Base-by-base conservation (phyloP, 2,888 invertebrate species). In the Uropetala carovei region DNA sequence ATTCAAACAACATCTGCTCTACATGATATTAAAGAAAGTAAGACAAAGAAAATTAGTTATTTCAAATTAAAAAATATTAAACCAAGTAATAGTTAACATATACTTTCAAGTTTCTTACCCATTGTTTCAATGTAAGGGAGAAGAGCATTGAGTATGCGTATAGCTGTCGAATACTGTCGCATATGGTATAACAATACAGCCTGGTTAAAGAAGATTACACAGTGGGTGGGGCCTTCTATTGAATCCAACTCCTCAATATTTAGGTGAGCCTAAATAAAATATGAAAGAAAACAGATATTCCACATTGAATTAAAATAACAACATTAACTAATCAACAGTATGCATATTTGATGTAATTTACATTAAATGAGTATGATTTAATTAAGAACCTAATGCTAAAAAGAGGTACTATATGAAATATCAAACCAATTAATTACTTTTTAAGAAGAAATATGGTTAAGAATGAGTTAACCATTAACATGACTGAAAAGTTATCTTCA, bases 171-270 rank as follows among this genome's bases (percentile, higher is more conserved):
- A 94, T 97, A 98, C 94, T 98, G 97, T 92, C 96, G 96, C 11
- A 97, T 96, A 94, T 98, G 98, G 94, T 97, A 98, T 11, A 97
- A 95, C 68, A 98, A 94, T 5, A 98, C 96, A 13, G 98, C 98
- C 94, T 98, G 97, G 94, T 98, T 98, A 95, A 97, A 98, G 93
- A 97, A 96, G 92, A 97, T 95, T 64, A 96, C 96, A 94, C 97
- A 97, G 94, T 96, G 96, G 93, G 97, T 97, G 8, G 97, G 96
- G 94, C 97, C 97, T 93, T 97, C 97, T 68, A 96, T 94, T 92
- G 95, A 95, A 92, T 96, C 96, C 58, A 95, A 93, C 43, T 95
- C 94, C 81, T 95, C 95, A 16, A 95, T 94, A 92, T 95, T 95
- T 13, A 95, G 94, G 93, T 95, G 94, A 59, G 94, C 94, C 94